phyloP scores from a whole-genome alignment of 1,140 invertebrate genomes.

The Diabrotica virgifera region DNA sequence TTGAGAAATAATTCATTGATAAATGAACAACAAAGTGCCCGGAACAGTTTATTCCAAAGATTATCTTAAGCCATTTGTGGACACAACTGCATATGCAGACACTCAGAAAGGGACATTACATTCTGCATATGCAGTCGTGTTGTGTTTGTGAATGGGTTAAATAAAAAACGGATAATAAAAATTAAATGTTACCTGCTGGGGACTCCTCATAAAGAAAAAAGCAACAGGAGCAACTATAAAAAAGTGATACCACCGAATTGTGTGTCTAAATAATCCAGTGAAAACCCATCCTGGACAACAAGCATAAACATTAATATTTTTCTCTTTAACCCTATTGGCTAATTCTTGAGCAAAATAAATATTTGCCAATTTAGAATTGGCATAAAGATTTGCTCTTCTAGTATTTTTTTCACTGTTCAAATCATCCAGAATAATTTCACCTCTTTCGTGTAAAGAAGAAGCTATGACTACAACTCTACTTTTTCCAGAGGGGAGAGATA shows the following conservation, averaged over 20 bases:
- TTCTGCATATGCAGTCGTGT: too few species aligned
- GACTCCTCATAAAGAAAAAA: conserved; percentile 66
- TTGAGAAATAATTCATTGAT: too few species aligned
- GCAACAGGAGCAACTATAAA: conserved; percentile 66
- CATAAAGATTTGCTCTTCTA: conserved; percentile 62
- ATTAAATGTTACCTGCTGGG: conserved; percentile 62
- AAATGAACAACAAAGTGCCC: too few species aligned
- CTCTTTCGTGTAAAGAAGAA: conserved; percentile 55
- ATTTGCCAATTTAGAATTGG: conserved; percentile 78
- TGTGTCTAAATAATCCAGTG: conserved; percentile 70
- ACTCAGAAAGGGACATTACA: too few species aligned
- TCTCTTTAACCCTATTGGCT: conserved; percentile 55
- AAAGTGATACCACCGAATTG: conserved; percentile 68
- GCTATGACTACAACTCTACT: conserved; percentile 58
- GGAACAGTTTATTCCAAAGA: too few species aligned
- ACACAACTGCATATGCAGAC: too few species aligned
- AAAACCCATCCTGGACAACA: conserved; percentile 84
- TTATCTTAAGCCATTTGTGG: too few species aligned
- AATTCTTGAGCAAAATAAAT: conserved; percentile 66
- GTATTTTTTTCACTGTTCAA: conserved; percentile 57
- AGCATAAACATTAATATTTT: conserved; percentile 67
- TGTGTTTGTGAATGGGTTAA: too few species aligned
- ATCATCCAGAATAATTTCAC: conserved; percentile 70
- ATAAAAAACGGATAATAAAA: too few species aligned
- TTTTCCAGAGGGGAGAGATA: conserved; percentile 47